A percentile compares a stretch with the other conserved stretches of the same genome.
Conservation (phyloP, 2,113 vertebrate species). For the Panurus biarmicus region DNA sequence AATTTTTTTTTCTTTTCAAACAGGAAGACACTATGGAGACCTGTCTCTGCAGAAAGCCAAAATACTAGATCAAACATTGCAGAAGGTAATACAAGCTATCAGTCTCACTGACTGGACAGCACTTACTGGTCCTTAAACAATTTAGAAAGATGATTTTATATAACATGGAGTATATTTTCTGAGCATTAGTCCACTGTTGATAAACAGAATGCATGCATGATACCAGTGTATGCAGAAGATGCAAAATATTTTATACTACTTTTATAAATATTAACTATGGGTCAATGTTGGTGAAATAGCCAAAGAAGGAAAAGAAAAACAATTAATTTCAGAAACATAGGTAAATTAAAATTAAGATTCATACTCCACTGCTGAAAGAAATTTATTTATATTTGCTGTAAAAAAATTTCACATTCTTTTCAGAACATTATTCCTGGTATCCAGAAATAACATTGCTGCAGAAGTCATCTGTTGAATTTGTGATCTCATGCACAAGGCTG, state of each 20-base stretch:
- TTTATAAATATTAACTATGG: neutral
- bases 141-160: neutral
- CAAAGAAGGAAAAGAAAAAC: neutral
- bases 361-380: neutral
- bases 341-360: neutral
- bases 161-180: neutral
- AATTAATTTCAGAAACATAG: neutral
- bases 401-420: neutral
- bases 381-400: neutral
- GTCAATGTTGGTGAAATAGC: neutral
- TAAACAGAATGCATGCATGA: neutral
- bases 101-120: neutral
- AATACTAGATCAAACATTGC: neutral
- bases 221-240: neutral
- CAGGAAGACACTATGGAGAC: neutral
- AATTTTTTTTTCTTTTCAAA: neutral
- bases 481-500: neutral
- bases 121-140: neutral
- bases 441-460: neutral
- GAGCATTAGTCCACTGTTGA: neutral
- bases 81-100: neutral
- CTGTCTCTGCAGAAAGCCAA: neutral
- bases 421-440: neutral
- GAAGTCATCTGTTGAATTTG: neutral
- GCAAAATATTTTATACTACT: neutral